These are phyloP conservation scores for Ardeotis arabs DNA, from an alignment of 2,113 vertebrate species.

Conservation along the genomic window DNA sequence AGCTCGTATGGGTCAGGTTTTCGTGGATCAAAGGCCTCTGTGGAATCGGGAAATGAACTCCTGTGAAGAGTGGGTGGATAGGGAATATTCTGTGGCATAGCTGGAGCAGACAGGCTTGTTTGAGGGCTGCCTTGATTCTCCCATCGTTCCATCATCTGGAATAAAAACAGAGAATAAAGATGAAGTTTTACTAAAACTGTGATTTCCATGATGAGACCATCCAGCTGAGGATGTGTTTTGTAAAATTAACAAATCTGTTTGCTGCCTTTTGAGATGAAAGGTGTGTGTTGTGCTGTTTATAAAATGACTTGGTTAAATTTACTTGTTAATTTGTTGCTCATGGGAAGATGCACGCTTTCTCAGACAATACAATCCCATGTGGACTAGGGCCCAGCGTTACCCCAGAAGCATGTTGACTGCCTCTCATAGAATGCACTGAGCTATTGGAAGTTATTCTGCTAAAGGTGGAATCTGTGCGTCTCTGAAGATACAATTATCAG, in stretches of 20 bases:
- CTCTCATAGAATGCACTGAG: not conserved
- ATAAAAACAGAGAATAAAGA: slow-evolving; percentile 55
- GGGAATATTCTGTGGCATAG: slow-evolving; percentile 87
- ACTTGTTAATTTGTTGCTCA: not conserved
- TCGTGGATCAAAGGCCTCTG: slow-evolving; percentile 92
- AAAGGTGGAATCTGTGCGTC: not conserved
- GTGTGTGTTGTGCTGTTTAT: not conserved
- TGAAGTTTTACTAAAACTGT: not conserved
- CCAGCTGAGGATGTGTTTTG: not conserved
- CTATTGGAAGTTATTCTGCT: not conserved
- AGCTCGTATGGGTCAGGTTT: slow-evolving; percentile 96
- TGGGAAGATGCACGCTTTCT: not conserved
- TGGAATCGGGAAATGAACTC: slow-evolving; percentile 91
- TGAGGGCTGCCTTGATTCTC: slow-evolving; percentile 92
- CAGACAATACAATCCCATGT: not conserved
- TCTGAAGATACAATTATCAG: not conserved
- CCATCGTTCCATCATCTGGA: slow-evolving; percentile 94
- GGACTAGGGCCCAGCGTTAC: not conserved
- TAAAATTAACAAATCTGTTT: not conserved
- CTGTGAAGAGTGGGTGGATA: slow-evolving; percentile 89
- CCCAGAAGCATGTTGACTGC: not conserved
- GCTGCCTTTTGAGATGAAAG: not conserved
- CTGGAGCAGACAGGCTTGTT: slow-evolving; percentile 88
- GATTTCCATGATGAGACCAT: not conserved
- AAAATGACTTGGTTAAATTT: not conserved